Conservation (phyloP, 2,113 vertebrate species). For the Nesogale talazaci region DNA sequence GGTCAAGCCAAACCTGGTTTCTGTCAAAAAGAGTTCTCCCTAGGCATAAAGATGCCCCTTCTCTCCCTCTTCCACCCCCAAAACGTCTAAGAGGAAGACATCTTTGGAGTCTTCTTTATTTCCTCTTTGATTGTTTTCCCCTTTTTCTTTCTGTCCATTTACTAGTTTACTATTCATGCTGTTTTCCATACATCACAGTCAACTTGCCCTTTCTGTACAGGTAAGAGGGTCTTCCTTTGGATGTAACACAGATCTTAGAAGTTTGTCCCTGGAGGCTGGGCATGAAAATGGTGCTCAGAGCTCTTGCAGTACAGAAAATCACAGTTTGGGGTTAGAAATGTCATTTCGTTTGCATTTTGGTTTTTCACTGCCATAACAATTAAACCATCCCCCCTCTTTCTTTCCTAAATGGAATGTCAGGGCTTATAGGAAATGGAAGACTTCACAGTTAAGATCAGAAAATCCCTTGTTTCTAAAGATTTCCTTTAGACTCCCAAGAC, state of each 20-base stretch:
- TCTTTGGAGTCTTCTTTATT: neutral
- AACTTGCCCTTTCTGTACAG: neutral
- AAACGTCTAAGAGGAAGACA: neutral
- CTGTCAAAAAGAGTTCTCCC: neutral
- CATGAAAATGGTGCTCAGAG: neutral
- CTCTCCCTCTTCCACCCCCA: neutral
- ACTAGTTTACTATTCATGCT: neutral
- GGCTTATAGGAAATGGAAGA: neutral
- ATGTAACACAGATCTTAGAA: neutral
- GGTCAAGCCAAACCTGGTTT: neutral
- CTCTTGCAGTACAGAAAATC: neutral
- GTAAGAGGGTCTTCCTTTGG: neutral
- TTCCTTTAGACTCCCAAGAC: neutral
- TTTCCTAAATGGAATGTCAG: neutral
- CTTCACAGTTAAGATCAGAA: neutral
- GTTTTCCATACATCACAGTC: neutral
- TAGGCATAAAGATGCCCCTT: neutral
- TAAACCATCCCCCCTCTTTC: neutral
- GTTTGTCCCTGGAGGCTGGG: neutral
- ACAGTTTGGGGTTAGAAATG: neutral
- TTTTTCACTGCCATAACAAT: neutral
- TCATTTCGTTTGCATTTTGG: neutral
- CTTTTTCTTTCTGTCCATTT: neutral
- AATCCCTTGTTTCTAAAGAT: neutral
- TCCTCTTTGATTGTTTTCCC: neutral